Base-by-base conservation (phyloP, 2,797 vertebrate genomes). In the Cyprinella venusta region DNA sequence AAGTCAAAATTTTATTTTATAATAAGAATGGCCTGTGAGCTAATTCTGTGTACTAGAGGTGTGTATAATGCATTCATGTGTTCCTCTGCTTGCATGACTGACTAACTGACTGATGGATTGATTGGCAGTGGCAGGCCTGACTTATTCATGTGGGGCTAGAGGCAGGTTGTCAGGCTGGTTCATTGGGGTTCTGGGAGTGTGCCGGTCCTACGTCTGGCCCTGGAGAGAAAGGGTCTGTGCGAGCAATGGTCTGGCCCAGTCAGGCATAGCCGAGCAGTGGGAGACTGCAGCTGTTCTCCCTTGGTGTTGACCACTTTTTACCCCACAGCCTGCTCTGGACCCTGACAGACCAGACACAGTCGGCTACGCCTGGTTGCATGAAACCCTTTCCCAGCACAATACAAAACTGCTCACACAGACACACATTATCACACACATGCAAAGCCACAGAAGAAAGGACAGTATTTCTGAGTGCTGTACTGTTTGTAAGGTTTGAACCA, bases 111-210 rank as follows among this genome's bases (percentile, higher is more conserved):
- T 87, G 92, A 91, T 92, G 90, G 93, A 94, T 92, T 93, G 92
- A 94, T 91, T 92, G 92, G 92, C 90, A 90, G 84, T 92, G 91
- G 90, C 92, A 92, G 91, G 88, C 88, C 91, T 94, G 92, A 92
- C 91, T 91, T 77, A 85, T 85, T 82, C 84, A 79, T 82, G 48
- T 72, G 80, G 74, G 69, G 65, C 71, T 77, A 63, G 52, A 71
- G 79, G 67, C 64, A 68, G 80, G 42, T 77, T 85, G 80, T 82
- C 71, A 83, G 71, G 52, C 40, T 56, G 79, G 33, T 75, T 77
- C 33, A 79, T 38, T 81, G 76, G 74, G 74, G 76, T 54, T 68
- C 18, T 33, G 33, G 65, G 77, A 40, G 65, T 54, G 36, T 76
- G 42, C 42, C 56, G 59, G 68, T 36, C 36, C 8, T 83, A 36